Base-by-base conservation (phyloP, 2,113 vertebrate genomes). In the Sigmodon hispidus region DNA sequence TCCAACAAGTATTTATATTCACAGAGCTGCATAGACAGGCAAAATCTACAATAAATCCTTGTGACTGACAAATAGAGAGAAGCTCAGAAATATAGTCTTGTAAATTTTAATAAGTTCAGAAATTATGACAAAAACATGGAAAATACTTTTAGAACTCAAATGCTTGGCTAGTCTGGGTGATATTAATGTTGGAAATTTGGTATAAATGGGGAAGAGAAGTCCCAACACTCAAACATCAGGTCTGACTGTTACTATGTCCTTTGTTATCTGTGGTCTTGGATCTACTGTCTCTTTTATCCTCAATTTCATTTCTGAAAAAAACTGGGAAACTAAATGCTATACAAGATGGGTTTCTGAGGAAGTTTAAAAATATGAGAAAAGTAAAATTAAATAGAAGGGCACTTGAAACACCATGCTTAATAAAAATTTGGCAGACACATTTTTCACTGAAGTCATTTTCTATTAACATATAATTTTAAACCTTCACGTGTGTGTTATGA, bases 271-370 rank as follows among this genome's bases (percentile, higher is more conserved):
- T 90, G 45, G 79, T 59, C 40, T 87, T 81, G 57, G 45, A 75
- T 31, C 52, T 77, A 55, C 12, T 69, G 1, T 40, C 4, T 86
- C n/a, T 81, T 81, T 93, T 59, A 59, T 55, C 24, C 52, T 93
- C 52, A 61, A 89, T 93, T 93, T 96, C 67, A 24, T 83, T 93
- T 55, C 83, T 73, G 61, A 89, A 96, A 48, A 86, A 86, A 22
- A 87, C 31, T 31, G 29, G 26, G 85, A 91, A 93, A 91, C 16
- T 63, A 7, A 89, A 67, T 7, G 73, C 19, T 61, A 79, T 40
- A 69, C 7, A 69, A 55, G 67, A 91, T 61, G 29, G 22, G 43
- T 79, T n/a, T 84, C 21, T 43, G 17, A 3, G 45, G 85, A 26
- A 29, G 65, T 24, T 89, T 73, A 90, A 36, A 43, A 91, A 89